Percentiles rank a stretch among this genome's conserved stretches.
Conservation (phyloP, 1,140 invertebrate species). For the Achroia grisella region DNA sequence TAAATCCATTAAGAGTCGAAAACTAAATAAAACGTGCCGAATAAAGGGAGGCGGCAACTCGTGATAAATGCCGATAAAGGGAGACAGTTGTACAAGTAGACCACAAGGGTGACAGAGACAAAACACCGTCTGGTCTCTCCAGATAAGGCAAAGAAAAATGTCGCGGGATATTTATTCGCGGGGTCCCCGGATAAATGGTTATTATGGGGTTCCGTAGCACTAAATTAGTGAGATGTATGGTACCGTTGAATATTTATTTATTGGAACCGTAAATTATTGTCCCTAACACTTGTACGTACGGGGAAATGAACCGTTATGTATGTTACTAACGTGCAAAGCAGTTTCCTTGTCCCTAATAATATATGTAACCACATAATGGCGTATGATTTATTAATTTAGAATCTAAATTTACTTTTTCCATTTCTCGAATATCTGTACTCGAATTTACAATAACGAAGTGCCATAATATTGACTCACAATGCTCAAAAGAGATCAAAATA, state of each 20-base stretch:
- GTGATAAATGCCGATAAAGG: conserved; percentile 40
- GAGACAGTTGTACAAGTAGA: conserved; percentile 19
- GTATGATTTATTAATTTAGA: too few species aligned
- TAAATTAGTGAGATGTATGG: conserved; percentile 70
- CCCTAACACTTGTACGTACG: not conserved
- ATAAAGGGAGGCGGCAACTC: conserved; percentile 37
- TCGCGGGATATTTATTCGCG: conserved; percentile 60
- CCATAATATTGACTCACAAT: too few species aligned
- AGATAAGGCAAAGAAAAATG: conserved; percentile 71
- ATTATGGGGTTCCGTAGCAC: conserved; percentile 61
- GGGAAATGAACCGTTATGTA: conserved; percentile 6
- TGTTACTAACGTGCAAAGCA: conserved; percentile 10
- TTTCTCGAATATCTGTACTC: too few species aligned
- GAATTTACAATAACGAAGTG: too few species aligned
- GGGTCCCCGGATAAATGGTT: conserved; percentile 58
- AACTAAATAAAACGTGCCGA: conserved; percentile 63
- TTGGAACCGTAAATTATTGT: conserved; percentile 38
- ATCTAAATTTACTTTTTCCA: too few species aligned
- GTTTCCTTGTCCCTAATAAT: too few species aligned
- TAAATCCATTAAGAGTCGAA: conserved; percentile 61
- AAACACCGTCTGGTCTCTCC: conserved; percentile 42
- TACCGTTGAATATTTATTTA: conserved; percentile 65
- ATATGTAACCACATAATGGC: too few species aligned
- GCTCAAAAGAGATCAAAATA: too few species aligned
- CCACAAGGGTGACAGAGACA: conserved; percentile 21